Conservation (phyloP, 2,113 vertebrate genomes). For the Melozone crissalis region DNA sequence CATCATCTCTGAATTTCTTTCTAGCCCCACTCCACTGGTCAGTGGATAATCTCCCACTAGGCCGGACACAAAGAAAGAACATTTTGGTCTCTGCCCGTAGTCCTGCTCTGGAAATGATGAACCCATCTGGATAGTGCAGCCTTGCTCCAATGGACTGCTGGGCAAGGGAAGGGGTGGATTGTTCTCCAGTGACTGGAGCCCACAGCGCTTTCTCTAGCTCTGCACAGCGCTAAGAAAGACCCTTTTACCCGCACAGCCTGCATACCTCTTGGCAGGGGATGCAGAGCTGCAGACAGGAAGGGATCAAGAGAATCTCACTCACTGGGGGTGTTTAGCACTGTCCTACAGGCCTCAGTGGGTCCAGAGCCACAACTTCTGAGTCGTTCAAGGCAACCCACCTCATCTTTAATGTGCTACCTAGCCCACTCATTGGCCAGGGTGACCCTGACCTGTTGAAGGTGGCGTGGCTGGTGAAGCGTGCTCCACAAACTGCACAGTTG, state of each 20-base stretch:
- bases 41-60: not conserved
- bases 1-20: not conserved
- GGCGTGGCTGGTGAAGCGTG: constrained; percentile 91
- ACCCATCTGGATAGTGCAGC: not conserved
- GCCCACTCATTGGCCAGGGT: not conserved
- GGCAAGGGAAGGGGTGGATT: not conserved
- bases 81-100: not conserved
- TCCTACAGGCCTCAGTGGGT: not conserved
- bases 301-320: not conserved
- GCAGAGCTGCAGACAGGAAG: not conserved
- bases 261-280: not conserved
- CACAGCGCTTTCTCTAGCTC: not conserved
- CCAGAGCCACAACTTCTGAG: not conserved
- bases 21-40: not conserved
- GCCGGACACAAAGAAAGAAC: not conserved
- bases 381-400: not conserved
- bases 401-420: not conserved
- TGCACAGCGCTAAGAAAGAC: not conserved
- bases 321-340: not conserved
- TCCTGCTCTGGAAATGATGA: not conserved
- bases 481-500: constrained; percentile 95
- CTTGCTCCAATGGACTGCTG: not conserved
- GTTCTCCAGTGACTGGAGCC: not conserved
- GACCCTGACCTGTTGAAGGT: constrained; percentile 92
- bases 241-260: not conserved